Evolutionary conservation across 1,140 invertebrate species (phyloP), one percentile per base, ranked within the genome.

Genomic region (Grapholita molesta): DNA sequence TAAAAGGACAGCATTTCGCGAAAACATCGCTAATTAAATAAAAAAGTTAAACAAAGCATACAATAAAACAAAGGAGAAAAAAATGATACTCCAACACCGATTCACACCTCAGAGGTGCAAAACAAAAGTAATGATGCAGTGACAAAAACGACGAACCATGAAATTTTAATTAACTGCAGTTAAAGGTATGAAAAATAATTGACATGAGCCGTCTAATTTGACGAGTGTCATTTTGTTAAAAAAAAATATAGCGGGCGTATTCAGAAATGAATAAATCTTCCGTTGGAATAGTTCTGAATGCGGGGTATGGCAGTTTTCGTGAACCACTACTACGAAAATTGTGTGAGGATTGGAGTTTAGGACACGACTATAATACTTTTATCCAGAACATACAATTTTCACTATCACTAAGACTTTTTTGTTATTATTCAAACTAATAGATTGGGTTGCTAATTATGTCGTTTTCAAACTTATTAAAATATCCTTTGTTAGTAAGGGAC

Each of bases 151-250:
- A 38, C 42, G 42, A 25, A 80, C 81, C 88, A 86, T 83, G 77
- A 89, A 87, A 85, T 88, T 90, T 90, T 88, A 90, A 89, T 90
- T 89, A 90, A 87, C 72, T 79, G 80, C 84, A 83, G 80, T 70
- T 74, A 77, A 73, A 77, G 71, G 72, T 72, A 86, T 35, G 69
- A 68, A 73, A 79, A 83, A 86, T 87, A 84, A 86, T 86, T 84
- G 84, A 83, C 75, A 86, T 86, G 83, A 86, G 83, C 80, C 83
- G 78, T 83, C 82, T 88, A 85, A 87, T 88, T 86, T 86, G 79
- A 82, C 75, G 83, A 88, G 85, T 86, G 86, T 81, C 84, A 83
- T 85, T 84, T 78, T 70, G 74, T 71, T 75, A 71, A 77, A 75
- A 77, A 75, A 82, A 83, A 83, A 82, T 80, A 80, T 70, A 74